Evolutionary conservation across 2,113 vertebrate genomes (phyloP), one percentile per base, ranked within the genome.

Genomic region (Dasyprocta punctata): DNA sequence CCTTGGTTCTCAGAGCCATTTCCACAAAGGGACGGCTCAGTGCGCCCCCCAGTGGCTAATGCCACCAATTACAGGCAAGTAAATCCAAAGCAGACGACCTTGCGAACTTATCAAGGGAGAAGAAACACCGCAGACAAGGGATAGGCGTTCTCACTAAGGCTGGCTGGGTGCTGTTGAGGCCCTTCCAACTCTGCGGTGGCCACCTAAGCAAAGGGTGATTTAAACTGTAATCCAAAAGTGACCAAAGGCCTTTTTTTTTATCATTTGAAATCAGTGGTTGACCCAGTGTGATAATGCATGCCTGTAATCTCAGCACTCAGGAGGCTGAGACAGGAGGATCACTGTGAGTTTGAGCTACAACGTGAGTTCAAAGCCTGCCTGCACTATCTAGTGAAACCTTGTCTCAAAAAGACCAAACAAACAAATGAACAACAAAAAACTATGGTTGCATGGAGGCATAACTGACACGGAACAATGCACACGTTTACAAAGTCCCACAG

Each of bases 11-110:
- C 22, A 3, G 33, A 4, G 0, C 30, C 38, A 30, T 7, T 49
- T 77, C 36, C 52, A 69, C 78, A 41, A 89, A 90, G n/a, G 73
- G 28, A n/a, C 19, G 17, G 71, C 41, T 20, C 41, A 0, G 69
- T 38, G 44, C 61, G 49, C 95, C 95, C 67, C 38, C 97, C 60
- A 49, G 91, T 94, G 97, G 95, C 69, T 44, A 1, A 11, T 56
- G 65, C 44, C 63, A 90, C 61, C n/a, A 86, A 11, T 92, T 87
- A 75, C 91, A 93, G 49, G 67, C 38, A 52, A 67, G 41, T 36
- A n/a, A 28, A 7, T 22, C 28, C 69, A 12, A 9, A 6, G 28
- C 26, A 22, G 1, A 30, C 83, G 71, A 65, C 19, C 38, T 36
- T 0, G 67, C 67, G 3, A 80, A 33, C 10, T 67, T 36, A 13